These are phyloP conservation scores for Hirudinaria manillensis DNA, from an alignment of 2,888 invertebrate genomes.

Conservation along the genomic window DNA sequence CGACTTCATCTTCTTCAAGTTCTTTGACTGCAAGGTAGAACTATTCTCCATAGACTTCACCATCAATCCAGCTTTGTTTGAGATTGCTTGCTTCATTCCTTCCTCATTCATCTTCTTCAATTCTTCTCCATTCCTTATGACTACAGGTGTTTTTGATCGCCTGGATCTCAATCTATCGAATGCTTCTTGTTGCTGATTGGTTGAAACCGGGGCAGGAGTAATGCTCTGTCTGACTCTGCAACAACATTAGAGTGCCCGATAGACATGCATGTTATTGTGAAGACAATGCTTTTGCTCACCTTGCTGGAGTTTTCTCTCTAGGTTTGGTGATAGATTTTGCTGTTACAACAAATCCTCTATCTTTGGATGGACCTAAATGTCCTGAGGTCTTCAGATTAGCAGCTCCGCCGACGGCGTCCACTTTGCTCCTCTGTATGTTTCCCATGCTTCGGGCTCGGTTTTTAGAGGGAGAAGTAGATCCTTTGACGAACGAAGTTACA, in stretches of 20 bases:
- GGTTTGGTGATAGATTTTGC: not conserved
- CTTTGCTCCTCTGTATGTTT: constrained; percentile 8
- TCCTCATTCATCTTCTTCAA: not conserved
- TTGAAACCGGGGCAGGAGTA: constrained; percentile 10
- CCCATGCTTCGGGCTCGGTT: constrained; percentile 27
- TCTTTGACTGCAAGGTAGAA: not conserved
- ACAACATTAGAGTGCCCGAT: not conserved
- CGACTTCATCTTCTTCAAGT: not conserved
- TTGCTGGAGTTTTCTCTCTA: constrained; percentile 10
- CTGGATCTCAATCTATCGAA: constrained; percentile 13
- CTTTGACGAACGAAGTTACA: not conserved
- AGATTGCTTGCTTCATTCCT: not conserved
- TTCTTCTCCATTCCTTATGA: not conserved
- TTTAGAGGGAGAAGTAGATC: constrained; percentile 28
- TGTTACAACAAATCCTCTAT: not conserved
- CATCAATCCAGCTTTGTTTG: constrained; percentile 9
- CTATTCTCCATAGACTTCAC: constrained; percentile 15
- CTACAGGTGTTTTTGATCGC: constrained; percentile 22
- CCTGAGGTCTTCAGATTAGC: not conserved
- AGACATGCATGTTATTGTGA: too few species aligned
- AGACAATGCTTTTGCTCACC: not conserved
- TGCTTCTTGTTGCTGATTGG: not conserved
- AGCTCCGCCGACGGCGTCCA: not conserved
- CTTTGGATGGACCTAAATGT: not conserved
- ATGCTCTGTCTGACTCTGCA: not conserved